Evolutionary conservation across 2,797 vertebrate species (phyloP).

Genomic region (Scolopax bukidnonensis): DNA sequence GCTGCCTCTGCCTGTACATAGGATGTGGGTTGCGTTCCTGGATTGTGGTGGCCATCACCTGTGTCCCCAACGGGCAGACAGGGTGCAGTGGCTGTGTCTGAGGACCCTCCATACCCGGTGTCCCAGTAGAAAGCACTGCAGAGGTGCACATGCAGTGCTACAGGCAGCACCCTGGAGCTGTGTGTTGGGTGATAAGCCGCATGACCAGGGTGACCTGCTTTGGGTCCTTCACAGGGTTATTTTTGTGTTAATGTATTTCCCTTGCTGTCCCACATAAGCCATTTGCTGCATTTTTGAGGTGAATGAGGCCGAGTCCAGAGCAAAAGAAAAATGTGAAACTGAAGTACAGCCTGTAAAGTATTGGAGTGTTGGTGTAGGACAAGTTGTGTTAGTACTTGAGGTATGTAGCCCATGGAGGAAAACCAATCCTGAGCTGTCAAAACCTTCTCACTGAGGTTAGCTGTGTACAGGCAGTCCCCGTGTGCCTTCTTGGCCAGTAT

Average conservation of each 20-base stretch:
- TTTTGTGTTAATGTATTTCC: not conserved
- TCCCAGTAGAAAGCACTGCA: not conserved
- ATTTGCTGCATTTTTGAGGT: not conserved
- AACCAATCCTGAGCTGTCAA: not conserved
- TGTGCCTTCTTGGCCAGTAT: not conserved
- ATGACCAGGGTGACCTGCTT: not conserved
- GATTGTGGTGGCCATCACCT: not conserved
- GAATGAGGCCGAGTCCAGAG: not conserved
- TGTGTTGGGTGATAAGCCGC: not conserved
- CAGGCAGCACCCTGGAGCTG: not conserved
- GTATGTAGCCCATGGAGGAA: not conserved
- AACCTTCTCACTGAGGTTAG: not conserved
- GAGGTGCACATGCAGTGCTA: not conserved
- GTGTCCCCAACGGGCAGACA: not conserved
- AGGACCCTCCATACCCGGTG: not conserved
- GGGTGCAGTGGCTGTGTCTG: not conserved
- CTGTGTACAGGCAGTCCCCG: not conserved
- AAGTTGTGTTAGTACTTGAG: not conserved
- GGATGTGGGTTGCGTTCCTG: not conserved
- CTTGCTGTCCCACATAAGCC: not conserved
- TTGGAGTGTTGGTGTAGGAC: not conserved
- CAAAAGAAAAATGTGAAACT: not conserved
- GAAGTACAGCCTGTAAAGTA: not conserved
- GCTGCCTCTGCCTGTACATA: rapidly evolving
- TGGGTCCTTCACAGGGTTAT: not conserved